phyloP scores from a whole-genome alignment of 2,113 vertebrate genomes.

The Lasiurus cinereus region DNA sequence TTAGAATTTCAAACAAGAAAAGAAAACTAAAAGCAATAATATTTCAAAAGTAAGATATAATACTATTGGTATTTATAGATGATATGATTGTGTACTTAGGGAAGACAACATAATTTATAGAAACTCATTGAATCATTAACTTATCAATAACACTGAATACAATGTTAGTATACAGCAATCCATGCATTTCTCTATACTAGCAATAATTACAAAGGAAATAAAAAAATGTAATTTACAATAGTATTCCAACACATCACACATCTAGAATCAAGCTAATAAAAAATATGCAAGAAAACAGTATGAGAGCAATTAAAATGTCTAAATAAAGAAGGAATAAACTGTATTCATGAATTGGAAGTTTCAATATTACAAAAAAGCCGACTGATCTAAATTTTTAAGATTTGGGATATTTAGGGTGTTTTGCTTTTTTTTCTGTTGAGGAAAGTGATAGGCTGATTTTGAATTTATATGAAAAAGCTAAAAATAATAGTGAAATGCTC shows the following conservation, averaged over 20 bases:
- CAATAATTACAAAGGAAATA: conserved; percentile 16
- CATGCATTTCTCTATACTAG: background rate
- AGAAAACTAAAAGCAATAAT: background rate
- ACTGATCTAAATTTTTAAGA: background rate
- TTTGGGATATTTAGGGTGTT: background rate
- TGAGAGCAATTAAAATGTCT: background rate
- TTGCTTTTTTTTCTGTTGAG: background rate
- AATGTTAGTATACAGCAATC: background rate
- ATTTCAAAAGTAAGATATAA: conserved; percentile 5
- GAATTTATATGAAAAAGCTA: conserved; percentile 20
- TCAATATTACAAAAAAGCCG: background rate
- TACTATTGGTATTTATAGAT: background rate
- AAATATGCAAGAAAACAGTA: background rate
- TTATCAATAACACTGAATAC: background rate
- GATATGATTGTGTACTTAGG: conserved; percentile 9
- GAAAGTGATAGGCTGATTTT: background rate
- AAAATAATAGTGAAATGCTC: background rate
- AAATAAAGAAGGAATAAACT: background rate
- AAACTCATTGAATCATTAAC: conserved; percentile 18
- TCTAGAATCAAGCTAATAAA: conserved; percentile 54
- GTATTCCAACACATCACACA: background rate
- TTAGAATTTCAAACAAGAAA: background rate
- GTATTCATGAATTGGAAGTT: conserved; percentile 9
- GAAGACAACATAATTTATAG: conserved; percentile 16
- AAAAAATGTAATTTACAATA: background rate